Evolutionary conservation across 2,113 vertebrate genomes (phyloP).

Genomic region (Urocolius indicus): DNA sequence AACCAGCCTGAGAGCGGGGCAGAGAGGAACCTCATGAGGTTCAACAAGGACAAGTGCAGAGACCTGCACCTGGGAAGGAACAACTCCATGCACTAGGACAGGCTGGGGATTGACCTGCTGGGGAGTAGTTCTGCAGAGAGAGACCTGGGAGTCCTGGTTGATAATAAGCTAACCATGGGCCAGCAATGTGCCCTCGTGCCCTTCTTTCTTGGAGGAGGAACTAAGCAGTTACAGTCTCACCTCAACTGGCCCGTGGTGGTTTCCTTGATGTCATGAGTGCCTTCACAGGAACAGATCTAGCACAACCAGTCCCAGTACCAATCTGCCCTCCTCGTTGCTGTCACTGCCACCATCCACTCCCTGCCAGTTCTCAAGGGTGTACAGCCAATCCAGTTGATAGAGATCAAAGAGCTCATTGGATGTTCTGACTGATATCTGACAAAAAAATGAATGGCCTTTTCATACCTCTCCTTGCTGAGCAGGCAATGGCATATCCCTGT

Average conservation of each 20-base stretch:
- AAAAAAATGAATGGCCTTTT: background rate
- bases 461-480: background rate
- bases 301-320: accelerated
- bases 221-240: background rate
- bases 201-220: background rate
- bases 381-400: background rate
- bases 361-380: too few relatives aligned
- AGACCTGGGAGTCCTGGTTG: too few relatives aligned
- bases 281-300: too few relatives aligned
- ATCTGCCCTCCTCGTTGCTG: background rate
- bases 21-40: too few relatives aligned
- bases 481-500: background rate
- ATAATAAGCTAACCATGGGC: too few relatives aligned
- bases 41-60: too few relatives aligned
- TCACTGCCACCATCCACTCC: background rate
- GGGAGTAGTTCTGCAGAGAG: too few relatives aligned
- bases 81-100: too few relatives aligned
- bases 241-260: background rate
- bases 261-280: background rate
- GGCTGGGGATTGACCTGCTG: too few relatives aligned
- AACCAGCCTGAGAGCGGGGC: too few relatives aligned
- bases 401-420: background rate
- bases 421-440: background rate
- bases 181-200: background rate
- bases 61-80: too few relatives aligned